Base-by-base conservation (phyloP, 1,140 invertebrate genomes). In the Lasioglossum albipes region DNA sequence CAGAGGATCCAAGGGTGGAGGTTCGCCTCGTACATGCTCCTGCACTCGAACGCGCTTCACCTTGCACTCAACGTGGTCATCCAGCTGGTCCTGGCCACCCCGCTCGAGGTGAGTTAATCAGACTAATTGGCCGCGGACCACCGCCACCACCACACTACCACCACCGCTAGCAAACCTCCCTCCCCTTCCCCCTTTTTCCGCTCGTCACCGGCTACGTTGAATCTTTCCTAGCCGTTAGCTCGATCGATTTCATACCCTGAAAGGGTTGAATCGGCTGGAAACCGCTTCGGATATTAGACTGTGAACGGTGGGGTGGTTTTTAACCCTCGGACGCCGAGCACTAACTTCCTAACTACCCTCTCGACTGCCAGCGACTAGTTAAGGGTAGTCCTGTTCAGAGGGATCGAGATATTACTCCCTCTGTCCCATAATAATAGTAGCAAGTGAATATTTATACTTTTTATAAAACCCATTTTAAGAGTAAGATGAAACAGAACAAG, bases 1-100 rank as follows among this genome's bases (percentile, higher is more conserved):
- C 94, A 95, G 82, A 93, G 95, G 84, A 94, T 94, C 84, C 95
- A 97, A 92, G 94, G 95, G 10, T 98, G 96, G 96, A 94, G 97
- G 83, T 97, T 95, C 89, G 87, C 97, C 13, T 96, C 96, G 59
- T 98, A 98, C 92, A 97, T 97, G 95, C 94, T 98, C 69, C 94
- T 98, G 65, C 97, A 98, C 92, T 95, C 96, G 71, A 96, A 96
- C 84, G 89, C 91, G 42, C 93, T 94, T 79, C 95, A 96, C 90
- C 90, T 96, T 70, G 93, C 92, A 22, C 90, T 96, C 64, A 96
- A 96, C 90, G 92, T 96, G 36, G 93, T 94, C 75, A 95, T 96
- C 83, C 96, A 97, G 90, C 89, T 96, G 79, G 80, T 96, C 52
- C 91, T 97, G 65, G 96, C 96, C n/a, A 91, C 95, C n/a, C 95